Conservation (phyloP, 2,888 invertebrate genomes). For the Noctua comes region DNA sequence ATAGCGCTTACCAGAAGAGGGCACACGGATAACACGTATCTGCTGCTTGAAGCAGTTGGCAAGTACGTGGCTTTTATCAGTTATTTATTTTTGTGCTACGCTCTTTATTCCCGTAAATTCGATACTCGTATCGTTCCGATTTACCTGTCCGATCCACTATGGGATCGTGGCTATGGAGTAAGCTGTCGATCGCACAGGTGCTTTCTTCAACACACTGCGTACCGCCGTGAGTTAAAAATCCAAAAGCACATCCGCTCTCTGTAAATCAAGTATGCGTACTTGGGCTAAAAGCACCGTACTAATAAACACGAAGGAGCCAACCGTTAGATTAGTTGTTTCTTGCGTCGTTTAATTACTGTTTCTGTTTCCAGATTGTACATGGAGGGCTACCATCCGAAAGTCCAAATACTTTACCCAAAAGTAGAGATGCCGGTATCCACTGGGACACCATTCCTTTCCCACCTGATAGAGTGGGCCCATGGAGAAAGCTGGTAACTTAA, state of each 20-base stretch:
- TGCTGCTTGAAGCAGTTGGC: slow-evolving; percentile 91
- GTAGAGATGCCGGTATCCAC: slow-evolving; percentile 95
- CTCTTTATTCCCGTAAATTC: background rate
- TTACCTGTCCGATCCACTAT: background rate
- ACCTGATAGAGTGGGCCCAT: slow-evolving; percentile 96
- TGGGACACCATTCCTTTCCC: slow-evolving; percentile 95
- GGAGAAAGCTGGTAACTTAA: slow-evolving; percentile 90
- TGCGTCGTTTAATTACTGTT: background rate
- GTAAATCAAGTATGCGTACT: background rate
- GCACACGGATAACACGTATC: slow-evolving; percentile 90
- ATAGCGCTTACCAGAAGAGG: slow-evolving; percentile 94
- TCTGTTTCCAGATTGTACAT: slow-evolving; percentile 91
- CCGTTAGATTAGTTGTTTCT: too few relatives aligned
- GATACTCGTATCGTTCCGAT: background rate
- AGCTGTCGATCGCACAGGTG: background rate
- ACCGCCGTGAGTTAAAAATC: background rate
- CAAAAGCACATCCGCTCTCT: background rate
- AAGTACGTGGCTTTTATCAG: slow-evolving; percentile 83
- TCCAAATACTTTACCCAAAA: slow-evolving; percentile 93
- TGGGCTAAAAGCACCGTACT: background rate
- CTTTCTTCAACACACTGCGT: too few relatives aligned
- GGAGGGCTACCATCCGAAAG: slow-evolving; percentile 93
- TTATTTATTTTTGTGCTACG: background rate
- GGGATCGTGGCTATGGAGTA: background rate
- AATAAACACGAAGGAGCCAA: background rate